These are phyloP conservation scores for Vanessa tameamea DNA, from an alignment of 1,140 invertebrate species.

Conservation along the genomic window DNA sequence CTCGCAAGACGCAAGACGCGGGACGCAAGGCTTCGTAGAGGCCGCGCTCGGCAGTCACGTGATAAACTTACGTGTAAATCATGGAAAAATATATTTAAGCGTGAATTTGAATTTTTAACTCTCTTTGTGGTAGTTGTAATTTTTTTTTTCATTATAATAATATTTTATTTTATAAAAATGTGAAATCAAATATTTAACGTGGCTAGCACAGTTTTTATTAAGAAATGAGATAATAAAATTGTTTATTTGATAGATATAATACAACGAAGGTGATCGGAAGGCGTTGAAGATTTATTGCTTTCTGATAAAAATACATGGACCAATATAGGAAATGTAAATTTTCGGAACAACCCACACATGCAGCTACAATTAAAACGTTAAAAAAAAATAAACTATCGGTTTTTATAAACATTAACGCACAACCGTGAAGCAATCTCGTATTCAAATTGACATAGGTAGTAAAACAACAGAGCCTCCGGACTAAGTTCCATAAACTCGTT, in stretches of 20 bases:
- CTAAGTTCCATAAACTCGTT: conserved; percentile 79
- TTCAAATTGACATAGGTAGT: conserved; percentile 79
- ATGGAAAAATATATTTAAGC: not conserved
- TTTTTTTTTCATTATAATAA: not conserved
- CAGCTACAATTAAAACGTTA: conserved; percentile 20
- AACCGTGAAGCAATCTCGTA: conserved; percentile 68
- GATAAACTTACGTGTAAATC: not conserved
- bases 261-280: not conserved
- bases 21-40: not conserved
- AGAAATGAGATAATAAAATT: conserved; percentile 8
- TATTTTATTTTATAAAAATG: not conserved
- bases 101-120: not conserved
- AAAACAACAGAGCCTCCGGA: conserved; percentile 75
- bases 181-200: not conserved
- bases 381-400: conserved; percentile 35
- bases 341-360: conserved; percentile 1
- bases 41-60: not conserved
- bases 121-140: not conserved
- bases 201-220: not conserved
- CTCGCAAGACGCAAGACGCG: conserved; percentile 23
- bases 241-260: conserved; percentile 1
- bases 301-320: not conserved
- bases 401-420: conserved; percentile 54
- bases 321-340: conserved; percentile 8
- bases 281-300: conserved; percentile 8